Conservation (phyloP, 2,113 vertebrate species). For the Dromas ardeola region DNA sequence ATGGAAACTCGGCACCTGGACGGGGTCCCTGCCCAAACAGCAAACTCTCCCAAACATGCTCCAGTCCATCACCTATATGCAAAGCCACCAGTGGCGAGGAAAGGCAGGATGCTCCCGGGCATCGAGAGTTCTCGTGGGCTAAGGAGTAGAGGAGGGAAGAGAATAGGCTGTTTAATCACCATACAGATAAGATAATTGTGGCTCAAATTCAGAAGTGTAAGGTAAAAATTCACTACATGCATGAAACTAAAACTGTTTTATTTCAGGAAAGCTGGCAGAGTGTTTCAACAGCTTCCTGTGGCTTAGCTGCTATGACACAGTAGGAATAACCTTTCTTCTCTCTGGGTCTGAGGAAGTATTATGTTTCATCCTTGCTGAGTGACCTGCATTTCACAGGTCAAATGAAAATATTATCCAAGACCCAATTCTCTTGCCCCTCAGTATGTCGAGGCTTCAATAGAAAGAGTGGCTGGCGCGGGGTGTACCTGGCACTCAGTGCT, state of each 20-base stretch:
- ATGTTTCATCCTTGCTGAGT: constrained; percentile 43
- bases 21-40: not conserved
- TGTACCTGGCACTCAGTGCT: not conserved
- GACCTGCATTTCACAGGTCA: constrained; percentile 47
- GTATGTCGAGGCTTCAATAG: not conserved
- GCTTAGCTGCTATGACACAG: constrained; percentile 48
- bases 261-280: constrained; percentile 51
- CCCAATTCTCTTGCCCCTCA: not conserved
- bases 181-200: constrained; percentile 40
- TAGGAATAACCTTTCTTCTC: constrained; percentile 58
- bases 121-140: not conserved
- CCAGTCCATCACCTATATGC: not conserved
- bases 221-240: constrained; percentile 28
- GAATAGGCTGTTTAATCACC: not conserved
- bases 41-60: not conserved
- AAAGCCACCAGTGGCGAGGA: not conserved
- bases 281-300: constrained; percentile 50
- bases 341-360: constrained; percentile 57
- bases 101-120: not conserved
- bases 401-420: constrained; percentile 42
- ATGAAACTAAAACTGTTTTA: constrained; percentile 51
- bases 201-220: constrained; percentile 58
- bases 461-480: not conserved
- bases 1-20: not conserved
- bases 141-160: not conserved